A percentile compares a stretch with the other conserved stretches of the same genome.
phyloP scores from a whole-genome alignment of 2,797 vertebrate genomes.

The Glyptemys insculpta region DNA sequence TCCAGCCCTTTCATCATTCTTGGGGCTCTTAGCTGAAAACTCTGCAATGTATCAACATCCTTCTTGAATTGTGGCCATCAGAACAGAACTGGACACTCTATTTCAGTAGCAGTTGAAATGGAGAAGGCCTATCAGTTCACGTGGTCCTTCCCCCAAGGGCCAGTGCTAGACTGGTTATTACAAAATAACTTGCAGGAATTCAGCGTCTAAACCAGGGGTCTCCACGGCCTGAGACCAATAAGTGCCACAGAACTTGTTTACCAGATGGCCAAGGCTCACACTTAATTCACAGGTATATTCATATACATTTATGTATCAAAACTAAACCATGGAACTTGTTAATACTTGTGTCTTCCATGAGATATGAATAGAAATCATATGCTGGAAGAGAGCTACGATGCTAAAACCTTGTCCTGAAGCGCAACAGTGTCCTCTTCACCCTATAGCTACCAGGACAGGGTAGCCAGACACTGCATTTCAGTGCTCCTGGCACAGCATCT shows the following conservation, averaged over 20 bases:
- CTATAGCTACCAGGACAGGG: constrained; percentile 17
- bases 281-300: constrained; percentile 35
- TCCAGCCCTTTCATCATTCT: background rate
- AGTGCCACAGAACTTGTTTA: background rate
- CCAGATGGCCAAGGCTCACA: constrained; percentile 37
- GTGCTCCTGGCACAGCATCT: background rate
- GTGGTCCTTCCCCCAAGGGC: background rate
- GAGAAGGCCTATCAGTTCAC: background rate
- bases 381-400: constrained; percentile 3
- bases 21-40: background rate
- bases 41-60: background rate
- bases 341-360: background rate
- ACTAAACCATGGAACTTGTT: constrained; percentile 33
- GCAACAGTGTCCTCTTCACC: constrained; percentile 28
- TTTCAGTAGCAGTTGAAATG: background rate
- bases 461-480: constrained; percentile 39
- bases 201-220: background rate
- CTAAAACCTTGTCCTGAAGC: constrained; percentile 17
- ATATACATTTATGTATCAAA: constrained; percentile 21
- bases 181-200: background rate
- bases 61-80: background rate
- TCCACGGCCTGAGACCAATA: background rate
- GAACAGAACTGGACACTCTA: background rate
- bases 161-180: background rate
- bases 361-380: constrained; percentile 20